These are phyloP conservation scores for Nemapogon koenigi DNA, from an alignment of 2,888 invertebrate genomes.

Conservation along the genomic window DNA sequence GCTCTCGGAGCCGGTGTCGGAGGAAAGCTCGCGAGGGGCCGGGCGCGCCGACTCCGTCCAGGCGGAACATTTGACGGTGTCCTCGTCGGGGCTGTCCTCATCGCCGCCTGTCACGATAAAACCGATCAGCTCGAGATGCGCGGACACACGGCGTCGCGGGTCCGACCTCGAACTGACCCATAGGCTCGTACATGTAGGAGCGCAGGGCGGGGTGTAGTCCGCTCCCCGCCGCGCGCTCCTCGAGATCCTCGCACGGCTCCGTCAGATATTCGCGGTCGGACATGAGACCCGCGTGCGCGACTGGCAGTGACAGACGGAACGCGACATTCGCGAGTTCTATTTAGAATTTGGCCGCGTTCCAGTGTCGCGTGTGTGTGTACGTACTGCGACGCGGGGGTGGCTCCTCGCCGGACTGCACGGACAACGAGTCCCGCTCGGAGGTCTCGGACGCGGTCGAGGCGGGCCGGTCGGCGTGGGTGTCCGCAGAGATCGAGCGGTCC, in stretches of 20 bases:
- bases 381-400: conserved; percentile 57
- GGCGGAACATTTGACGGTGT: conserved; percentile 63
- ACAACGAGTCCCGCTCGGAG: conserved; percentile 54
- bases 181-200: conserved; percentile 61
- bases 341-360: conserved; percentile 58
- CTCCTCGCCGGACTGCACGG: conserved; percentile 59
- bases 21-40: conserved; percentile 30
- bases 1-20: conserved; percentile 44
- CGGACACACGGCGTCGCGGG: conserved; percentile 19
- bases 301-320: conserved; percentile 53
- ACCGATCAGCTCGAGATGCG: conserved; percentile 24
- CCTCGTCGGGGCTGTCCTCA: conserved; percentile 68
- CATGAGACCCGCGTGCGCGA: conserved; percentile 54
- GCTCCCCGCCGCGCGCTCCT: conserved; percentile 44
- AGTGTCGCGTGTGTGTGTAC: conserved; percentile 46
- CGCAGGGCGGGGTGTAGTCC: conserved; percentile 56
- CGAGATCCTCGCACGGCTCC: conserved; percentile 48
- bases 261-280: conserved; percentile 60
- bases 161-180: conserved; percentile 53
- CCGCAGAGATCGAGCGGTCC: conserved; percentile 22
- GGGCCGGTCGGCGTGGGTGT: conserved; percentile 41
- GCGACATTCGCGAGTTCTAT: conserved; percentile 27
- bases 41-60: conserved; percentile 51
- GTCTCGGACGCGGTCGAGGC: conserved; percentile 55
- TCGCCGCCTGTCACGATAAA: conserved; percentile 61